Conservation (phyloP, 2,888 invertebrate species). For the Harpalus rufipes region DNA sequence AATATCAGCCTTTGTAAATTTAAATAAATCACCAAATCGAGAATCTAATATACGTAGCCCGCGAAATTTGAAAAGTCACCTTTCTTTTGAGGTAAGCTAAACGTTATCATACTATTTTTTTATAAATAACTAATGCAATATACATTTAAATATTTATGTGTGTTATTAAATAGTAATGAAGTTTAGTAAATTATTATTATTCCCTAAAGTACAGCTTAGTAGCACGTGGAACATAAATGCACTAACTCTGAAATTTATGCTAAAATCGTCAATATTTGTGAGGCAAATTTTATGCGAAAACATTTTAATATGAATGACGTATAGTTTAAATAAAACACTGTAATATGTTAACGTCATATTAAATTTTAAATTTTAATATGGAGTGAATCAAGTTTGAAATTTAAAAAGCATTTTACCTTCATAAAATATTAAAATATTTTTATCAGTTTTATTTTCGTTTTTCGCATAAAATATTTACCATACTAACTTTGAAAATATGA, state of each 20-base stretch:
- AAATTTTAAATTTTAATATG: slow-evolving; percentile 1
- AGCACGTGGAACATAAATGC: not conserved
- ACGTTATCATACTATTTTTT: not conserved
- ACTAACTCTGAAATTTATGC: too few species aligned
- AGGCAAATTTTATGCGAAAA: not conserved
- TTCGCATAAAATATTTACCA: not conserved
- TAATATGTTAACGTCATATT: not conserved
- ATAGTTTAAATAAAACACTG: not conserved
- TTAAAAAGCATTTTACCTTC: not conserved
- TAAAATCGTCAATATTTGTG: too few species aligned
- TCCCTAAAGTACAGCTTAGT: not conserved
- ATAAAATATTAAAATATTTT: slow-evolving; percentile 8
- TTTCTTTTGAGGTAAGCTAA: too few species aligned
- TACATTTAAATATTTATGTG: slow-evolving; percentile 9
- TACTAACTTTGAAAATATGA: not conserved
- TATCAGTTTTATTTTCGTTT: not conserved
- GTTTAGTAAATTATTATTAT: slow-evolving; percentile 21
- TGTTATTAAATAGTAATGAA: slow-evolving; percentile 15
- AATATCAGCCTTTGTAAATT: too few species aligned
- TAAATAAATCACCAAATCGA: too few species aligned
- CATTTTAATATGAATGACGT: not conserved
- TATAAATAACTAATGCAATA: slow-evolving; percentile 6
- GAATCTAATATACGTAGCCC: too few species aligned
- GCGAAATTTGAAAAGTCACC: too few species aligned
- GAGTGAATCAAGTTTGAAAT: slow-evolving; percentile 1